phyloP scores from a whole-genome alignment of 2,797 vertebrate genomes.

The Leptoclinus maculatus region DNA sequence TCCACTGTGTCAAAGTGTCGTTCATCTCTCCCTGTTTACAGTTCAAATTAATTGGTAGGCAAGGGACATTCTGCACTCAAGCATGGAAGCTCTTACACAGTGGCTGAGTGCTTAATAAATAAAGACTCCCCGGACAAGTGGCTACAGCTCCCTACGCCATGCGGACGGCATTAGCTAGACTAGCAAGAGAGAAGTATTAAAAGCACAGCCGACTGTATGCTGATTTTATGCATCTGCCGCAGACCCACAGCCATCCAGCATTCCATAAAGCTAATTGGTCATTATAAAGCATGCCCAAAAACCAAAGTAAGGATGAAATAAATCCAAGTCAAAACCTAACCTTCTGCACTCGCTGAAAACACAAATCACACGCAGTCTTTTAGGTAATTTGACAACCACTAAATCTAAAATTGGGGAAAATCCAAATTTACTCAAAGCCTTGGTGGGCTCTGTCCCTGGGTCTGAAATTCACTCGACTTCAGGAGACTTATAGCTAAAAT shows the following conservation, averaged over 20 bases:
- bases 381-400: neutral
- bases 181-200: neutral
- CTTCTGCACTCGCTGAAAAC: neutral
- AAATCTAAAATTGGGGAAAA: slow-evolving; percentile 6
- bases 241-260: neutral
- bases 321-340: neutral
- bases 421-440: neutral
- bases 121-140: neutral
- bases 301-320: slow-evolving; percentile 13
- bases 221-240: slow-evolving; percentile 8
- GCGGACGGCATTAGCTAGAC: slow-evolving; percentile 11
- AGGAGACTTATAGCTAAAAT: neutral
- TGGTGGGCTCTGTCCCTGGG: neutral
- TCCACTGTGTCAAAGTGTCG: neutral
- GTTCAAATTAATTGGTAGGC: slow-evolving; percentile 31
- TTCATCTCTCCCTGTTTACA: slow-evolving; percentile 6
- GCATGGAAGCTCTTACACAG: neutral
- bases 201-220: neutral
- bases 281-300: neutral
- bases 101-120: slow-evolving; percentile 11
- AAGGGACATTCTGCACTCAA: slow-evolving; percentile 4
- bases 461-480: neutral
- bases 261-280: slow-evolving; percentile 32
- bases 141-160: neutral
- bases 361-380: neutral